Evolutionary conservation across 2,113 vertebrate species (phyloP).

Genomic region (Poecile atricapillus): DNA sequence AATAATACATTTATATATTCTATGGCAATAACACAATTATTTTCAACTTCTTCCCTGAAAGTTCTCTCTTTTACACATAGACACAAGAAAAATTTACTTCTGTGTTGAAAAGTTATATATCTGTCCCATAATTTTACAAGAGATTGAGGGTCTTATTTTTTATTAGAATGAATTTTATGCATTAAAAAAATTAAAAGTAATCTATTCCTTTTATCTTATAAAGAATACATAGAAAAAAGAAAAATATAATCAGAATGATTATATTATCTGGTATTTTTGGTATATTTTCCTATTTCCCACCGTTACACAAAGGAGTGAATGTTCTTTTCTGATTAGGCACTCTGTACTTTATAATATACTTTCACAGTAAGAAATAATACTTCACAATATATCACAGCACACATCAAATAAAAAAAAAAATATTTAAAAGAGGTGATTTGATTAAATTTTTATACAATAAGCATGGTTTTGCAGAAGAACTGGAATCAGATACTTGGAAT

Average conservation of each 20-base stretch:
- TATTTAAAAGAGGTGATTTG: not conserved
- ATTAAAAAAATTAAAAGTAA: not conserved
- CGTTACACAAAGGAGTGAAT: not conserved
- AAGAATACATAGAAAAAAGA: not conserved
- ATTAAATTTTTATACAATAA: not conserved
- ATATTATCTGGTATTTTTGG: not conserved
- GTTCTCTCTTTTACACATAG: not conserved
- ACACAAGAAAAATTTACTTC: not conserved
- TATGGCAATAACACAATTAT: not conserved
- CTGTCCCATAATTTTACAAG: not conserved
- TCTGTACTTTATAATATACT: not conserved
- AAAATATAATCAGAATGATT: not conserved
- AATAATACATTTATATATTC: not conserved
- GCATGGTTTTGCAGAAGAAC: not conserved
- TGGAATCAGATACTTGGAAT: not conserved
- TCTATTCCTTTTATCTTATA: not conserved
- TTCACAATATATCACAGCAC: not conserved
- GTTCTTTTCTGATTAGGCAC: not conserved
- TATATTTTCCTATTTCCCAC: not conserved
- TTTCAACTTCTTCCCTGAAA: not conserved
- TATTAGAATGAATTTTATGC: not conserved
- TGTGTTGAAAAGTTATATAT: not conserved
- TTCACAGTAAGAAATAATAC: not conserved
- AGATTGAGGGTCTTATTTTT: not conserved
- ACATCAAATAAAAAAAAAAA: not conserved